These are phyloP conservation scores for Catalaphyllia jardinei DNA, from an alignment of 64 coral and sea anemone species.

Conservation along the genomic window DNA sequence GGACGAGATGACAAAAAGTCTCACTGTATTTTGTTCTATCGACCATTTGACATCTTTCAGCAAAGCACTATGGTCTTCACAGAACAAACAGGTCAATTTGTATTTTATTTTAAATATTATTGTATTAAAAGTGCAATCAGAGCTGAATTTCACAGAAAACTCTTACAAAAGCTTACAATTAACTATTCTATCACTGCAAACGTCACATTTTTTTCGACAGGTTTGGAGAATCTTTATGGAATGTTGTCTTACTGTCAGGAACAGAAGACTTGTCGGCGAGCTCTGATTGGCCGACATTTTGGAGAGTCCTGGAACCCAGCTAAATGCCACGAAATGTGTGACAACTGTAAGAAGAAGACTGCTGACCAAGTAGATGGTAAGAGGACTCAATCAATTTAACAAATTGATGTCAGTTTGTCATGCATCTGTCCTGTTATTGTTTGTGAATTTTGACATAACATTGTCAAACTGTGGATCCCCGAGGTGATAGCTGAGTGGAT, in stretches of 20 bases:
- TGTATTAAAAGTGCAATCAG: too few relatives aligned
- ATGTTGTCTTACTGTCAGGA: conserved; percentile 87
- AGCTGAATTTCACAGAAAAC: too few relatives aligned
- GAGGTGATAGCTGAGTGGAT: too few relatives aligned
- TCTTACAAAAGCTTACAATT: too few relatives aligned
- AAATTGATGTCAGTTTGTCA: too few relatives aligned
- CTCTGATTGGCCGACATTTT: conserved; percentile 90
- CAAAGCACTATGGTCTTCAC: conserved; percentile 94
- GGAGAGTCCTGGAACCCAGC: conserved; percentile 82
- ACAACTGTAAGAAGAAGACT: conserved; percentile 60
- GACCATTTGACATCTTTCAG: conserved; percentile 81
- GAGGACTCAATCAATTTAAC: neutral
- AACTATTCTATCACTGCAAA: too few relatives aligned
- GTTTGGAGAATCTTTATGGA: conserved; percentile 87
- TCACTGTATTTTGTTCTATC: conserved; percentile 86
- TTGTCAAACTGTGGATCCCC: too few relatives aligned
- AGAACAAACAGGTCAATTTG: conserved; percentile 74
- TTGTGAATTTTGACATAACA: too few relatives aligned
- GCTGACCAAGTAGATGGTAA: conserved; percentile 17
- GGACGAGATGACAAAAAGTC: conserved; percentile 73
- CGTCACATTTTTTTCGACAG: neutral
- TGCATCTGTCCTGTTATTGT: too few relatives aligned
- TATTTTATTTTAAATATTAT: neutral
- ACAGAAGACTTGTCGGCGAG: conserved; percentile 62
- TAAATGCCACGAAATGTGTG: conserved; percentile 87